Conservation (phyloP, 2,113 vertebrate species). For the Petrocephalus zakoni region DNA sequence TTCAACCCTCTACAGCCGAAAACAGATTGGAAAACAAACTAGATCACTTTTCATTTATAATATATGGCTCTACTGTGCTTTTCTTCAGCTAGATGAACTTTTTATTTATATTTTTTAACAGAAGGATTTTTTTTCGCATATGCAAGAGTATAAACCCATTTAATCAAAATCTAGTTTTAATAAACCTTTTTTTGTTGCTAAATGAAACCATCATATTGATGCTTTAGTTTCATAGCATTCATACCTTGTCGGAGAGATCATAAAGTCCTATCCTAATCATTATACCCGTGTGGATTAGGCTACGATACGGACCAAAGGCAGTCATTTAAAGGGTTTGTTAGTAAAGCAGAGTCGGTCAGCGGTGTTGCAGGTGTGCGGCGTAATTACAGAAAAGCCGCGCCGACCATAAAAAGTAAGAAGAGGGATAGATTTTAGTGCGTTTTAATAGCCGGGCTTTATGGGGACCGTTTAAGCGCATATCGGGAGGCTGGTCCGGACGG, state of each 20-base stretch:
- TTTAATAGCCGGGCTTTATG: not conserved
- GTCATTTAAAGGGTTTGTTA: not conserved
- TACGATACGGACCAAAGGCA: not conserved
- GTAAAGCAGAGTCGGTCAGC: not conserved
- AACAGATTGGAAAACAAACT: not conserved
- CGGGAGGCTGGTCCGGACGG: not conserved
- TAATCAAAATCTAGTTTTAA: not conserved
- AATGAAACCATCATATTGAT: not conserved
- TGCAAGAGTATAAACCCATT: not conserved
- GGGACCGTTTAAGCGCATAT: not conserved
- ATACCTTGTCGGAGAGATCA: not conserved
- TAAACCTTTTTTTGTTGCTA: not conserved
- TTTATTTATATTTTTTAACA: not conserved
- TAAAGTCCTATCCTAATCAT: not conserved
- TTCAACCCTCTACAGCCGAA: not conserved
- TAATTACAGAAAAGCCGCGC: not conserved
- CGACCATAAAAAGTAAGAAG: not conserved
- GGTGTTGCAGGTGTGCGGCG: constrained; percentile 1
- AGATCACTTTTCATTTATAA: not conserved
- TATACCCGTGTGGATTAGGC: not conserved
- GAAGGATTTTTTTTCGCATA: not conserved
- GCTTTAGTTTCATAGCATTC: not conserved
- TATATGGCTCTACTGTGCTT: not conserved
- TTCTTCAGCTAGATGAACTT: not conserved
- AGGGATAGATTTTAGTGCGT: not conserved